Evolutionary conservation across 2,113 vertebrate species (phyloP), one percentile per base, ranked within the genome.

Genomic region (Lasiurus borealis): DNA sequence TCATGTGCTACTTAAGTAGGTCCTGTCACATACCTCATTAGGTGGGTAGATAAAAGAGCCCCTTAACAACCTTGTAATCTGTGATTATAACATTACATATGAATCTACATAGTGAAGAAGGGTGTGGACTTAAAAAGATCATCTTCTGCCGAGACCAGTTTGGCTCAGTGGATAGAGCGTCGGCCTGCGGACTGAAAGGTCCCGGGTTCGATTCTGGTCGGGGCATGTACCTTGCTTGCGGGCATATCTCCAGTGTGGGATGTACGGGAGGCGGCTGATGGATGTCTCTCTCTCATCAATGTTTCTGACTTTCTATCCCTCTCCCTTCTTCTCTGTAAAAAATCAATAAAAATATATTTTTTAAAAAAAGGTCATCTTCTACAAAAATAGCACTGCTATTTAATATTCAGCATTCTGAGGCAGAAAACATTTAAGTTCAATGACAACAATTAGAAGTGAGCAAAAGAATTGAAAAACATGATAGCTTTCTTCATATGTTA

Each of bases 391-490:
- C 11, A 71, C 4, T 88, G 5, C 4, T 46, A 15, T 89, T 91
- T n/a, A 40, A 75, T 90, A 73, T 88, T 91, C 27, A 71, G 21
- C 62, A 73, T 95, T 85, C 44, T 85, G n/a, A 94, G 66, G 81
- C 29, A 40, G 71, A 84, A 57, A 92, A 90, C 48, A 34, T 87
- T 93, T 94, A 93, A 90, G 54, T 72, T 95, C 46, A 76, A 34
- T 77, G 90, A 90, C 18, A 96, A 95, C 86, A 72, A 59, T 71
- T 76, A 93, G 76, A 91, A 85, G 40, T 91, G 10, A 94, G 4
- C 5, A 59, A 91, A 90, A 80, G 27, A 82, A 84, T 72, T 82
- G 48, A 69, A 72, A 93, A 91, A 31, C 19, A 83, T 62, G 27
- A 18, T 52, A 76, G 91, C n/a, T 57, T 92, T 88, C 85, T 57